These are phyloP conservation scores for Hoplostethus atlanticus DNA, from an alignment of 2,797 vertebrate species.

Conservation along the genomic window DNA sequence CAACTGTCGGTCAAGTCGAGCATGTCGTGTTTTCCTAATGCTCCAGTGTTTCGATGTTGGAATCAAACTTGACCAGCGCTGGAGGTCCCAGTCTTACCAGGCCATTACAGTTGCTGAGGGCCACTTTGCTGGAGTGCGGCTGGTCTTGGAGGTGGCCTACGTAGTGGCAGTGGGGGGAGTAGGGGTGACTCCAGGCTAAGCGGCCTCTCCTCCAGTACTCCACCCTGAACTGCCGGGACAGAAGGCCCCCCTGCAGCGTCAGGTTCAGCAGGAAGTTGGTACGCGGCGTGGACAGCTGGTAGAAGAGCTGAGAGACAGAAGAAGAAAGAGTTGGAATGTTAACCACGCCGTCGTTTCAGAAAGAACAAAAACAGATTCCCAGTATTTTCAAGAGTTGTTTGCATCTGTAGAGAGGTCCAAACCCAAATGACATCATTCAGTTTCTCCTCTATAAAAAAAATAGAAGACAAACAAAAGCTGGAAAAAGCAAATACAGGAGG, in stretches of 20 bases:
- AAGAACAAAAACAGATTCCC: neutral
- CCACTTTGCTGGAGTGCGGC: slow-evolving; percentile 91
- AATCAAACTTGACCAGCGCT: slow-evolving; percentile 27
- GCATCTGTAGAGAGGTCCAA: neutral
- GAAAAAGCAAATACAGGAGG: neutral
- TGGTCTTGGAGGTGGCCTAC: slow-evolving; percentile 94
- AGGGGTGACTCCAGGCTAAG: slow-evolving; percentile 94
- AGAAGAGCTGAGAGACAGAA: slow-evolving; percentile 86
- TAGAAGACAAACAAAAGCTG: neutral
- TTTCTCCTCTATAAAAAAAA: neutral
- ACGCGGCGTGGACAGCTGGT: slow-evolving; percentile 91
- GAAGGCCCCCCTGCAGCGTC: slow-evolving; percentile 91
- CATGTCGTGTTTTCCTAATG: no score
- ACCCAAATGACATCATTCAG: neutral
- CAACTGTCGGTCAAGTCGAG: no score
- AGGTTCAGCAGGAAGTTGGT: slow-evolving; percentile 96
- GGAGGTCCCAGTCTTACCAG: slow-evolving; percentile 87
- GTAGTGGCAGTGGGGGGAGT: slow-evolving; percentile 93
- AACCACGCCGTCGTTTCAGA: neutral
- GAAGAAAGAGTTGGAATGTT: neutral
- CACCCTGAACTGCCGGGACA: slow-evolving; percentile 93
- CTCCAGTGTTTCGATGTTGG: slow-evolving; percentile 42
- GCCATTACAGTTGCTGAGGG: slow-evolving; percentile 98
- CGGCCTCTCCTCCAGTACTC: slow-evolving; percentile 96
- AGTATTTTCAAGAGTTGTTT: neutral